Evolutionary conservation across 2,113 vertebrate genomes (phyloP).

Genomic region (Gila orcuttii): DNA sequence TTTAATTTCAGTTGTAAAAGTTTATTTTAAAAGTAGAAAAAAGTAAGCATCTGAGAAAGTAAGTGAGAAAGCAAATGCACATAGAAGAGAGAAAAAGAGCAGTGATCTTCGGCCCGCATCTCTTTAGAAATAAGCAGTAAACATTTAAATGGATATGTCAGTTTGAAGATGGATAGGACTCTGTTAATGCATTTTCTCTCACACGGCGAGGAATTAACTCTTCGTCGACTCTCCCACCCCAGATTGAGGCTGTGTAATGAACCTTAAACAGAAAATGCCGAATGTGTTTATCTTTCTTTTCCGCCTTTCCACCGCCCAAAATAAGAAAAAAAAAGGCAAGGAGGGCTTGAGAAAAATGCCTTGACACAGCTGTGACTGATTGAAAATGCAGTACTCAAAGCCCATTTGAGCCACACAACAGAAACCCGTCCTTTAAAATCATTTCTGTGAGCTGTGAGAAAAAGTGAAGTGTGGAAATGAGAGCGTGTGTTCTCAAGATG

Average conservation of each 20-base stretch:
- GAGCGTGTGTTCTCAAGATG: constrained; percentile 67
- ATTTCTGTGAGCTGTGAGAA: constrained; percentile 28
- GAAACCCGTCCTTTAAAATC: constrained; percentile 27
- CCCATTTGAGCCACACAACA: constrained; percentile 69
- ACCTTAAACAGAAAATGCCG: constrained; percentile 67
- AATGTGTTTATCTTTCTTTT: constrained; percentile 69
- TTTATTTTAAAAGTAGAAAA: neutral
- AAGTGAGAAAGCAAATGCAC: constrained; percentile 22
- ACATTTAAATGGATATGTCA: constrained; percentile 77
- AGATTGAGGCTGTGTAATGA: constrained; percentile 74
- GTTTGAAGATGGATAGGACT: constrained; percentile 74
- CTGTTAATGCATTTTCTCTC: constrained; percentile 75
- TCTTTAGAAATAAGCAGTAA: constrained; percentile 67
- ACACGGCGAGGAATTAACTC: constrained; percentile 72
- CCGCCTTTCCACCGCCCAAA: constrained; percentile 42
- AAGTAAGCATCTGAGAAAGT: constrained; percentile 51
- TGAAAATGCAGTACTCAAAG: constrained; percentile 67
- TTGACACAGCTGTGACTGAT: constrained; percentile 67
- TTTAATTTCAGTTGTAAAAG: too few species aligned
- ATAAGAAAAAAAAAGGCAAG: constrained; percentile 35
- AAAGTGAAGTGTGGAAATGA: constrained; percentile 55
- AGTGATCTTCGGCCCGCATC: constrained; percentile 60
- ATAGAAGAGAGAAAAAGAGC: neutral
- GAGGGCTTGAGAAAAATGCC: constrained; percentile 56
- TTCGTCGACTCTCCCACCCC: constrained; percentile 66